Base-by-base conservation (phyloP, 1,140 invertebrate species). In the honey bee (Apis mellifera) region DNA sequence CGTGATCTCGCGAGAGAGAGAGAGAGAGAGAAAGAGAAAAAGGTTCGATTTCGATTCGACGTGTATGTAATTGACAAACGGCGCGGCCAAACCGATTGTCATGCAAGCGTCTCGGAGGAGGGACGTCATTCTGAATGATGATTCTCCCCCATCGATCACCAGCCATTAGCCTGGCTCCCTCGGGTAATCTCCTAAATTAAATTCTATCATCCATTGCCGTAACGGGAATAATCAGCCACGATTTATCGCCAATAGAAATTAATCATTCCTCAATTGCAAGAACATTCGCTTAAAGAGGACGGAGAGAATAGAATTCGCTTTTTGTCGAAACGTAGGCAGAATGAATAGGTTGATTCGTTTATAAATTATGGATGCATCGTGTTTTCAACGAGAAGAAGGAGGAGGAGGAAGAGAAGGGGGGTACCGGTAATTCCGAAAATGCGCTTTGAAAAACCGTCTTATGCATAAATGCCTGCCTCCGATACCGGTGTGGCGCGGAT, bases 381-480 rank as follows among this genome's bases (percentile, higher is more conserved):
- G 19, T 60, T 17, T 26, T 32, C 55, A 17, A 26, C 17, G 60
- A 11, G 64, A 4, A 15, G 1, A 3, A 17, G 21, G 32, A 32
- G 32, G 32, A 32, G 32, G 32, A 32, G 32, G 32, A 32, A 2
- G 26, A 32, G 26, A 26, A 26, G n/a, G n/a, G n/a, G 50, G 48
- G 60, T 78, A 65, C 68, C 17, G 62, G 42, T 73, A 59, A 59
- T 70, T 57, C n/a, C 50, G 77, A 32, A 60, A 75, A 81, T 50
- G 48, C 15, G 50, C 78, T 68, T 42, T 54, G 19, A 50, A 50
- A 50, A n/a, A 70, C 32, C 50, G 59, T 48, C 59, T 74, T 74
- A 23, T 74, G 32, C 60, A 65, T 55, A 21, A 50, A 60, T 62
- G 64, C 19, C 55, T 48, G 48, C 54, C 23, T 42, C 59, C n/a